Evolutionary conservation across 1,140 invertebrate genomes (phyloP).

Genomic region (Bombus polaris): DNA sequence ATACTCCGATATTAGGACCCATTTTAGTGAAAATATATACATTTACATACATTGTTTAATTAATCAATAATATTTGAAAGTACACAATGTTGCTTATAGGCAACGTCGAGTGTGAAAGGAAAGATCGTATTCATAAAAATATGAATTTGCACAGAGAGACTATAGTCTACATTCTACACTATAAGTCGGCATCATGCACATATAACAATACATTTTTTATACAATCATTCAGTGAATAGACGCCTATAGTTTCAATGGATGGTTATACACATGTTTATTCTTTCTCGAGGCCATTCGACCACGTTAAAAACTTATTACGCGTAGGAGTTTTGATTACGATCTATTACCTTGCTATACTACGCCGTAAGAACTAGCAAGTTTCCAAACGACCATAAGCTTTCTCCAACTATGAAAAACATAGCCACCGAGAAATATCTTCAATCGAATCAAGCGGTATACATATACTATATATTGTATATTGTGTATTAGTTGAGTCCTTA

Average conservation of each 20-base stretch:
- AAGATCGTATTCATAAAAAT: background rate
- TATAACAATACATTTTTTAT: background rate
- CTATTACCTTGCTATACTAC: background rate
- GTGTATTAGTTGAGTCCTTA: too few relatives aligned
- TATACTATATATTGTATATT: background rate
- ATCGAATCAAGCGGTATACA: background rate
- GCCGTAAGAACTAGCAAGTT: background rate
- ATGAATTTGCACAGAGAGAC: background rate
- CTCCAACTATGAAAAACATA: background rate
- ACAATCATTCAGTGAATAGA: conserved; percentile 32
- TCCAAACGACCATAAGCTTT: background rate
- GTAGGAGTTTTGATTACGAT: conserved; percentile 23
- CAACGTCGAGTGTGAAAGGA: background rate
- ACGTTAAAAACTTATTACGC: conserved; percentile 36
- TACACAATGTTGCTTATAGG: background rate
- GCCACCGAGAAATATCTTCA: background rate
- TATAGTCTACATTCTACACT: too few relatives aligned
- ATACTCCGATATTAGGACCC: too few relatives aligned
- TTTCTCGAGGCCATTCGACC: conserved; percentile 44
- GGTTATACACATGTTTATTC: conserved; percentile 48
- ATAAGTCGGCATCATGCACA: background rate
- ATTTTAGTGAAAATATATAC: too few relatives aligned
- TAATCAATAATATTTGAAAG: background rate
- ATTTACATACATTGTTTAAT: too few relatives aligned
- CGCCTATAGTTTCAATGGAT: conserved; percentile 41